Evolutionary conservation across 2,113 vertebrate genomes (phyloP).

Genomic region (Felis catus): F.catus_Fca126_mat1.0 CM031420.1:60724001-60724500

Average conservation of each 20-base stretch:
- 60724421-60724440: background rate
- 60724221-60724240: background rate
- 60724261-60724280: background rate
- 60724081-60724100: constrained; percentile 6
- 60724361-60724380: background rate
- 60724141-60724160: constrained; percentile 59
- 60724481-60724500: background rate
- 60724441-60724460: constrained; percentile 10
- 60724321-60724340: background rate
- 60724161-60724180: background rate
- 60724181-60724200: constrained; percentile 2
- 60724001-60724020: constrained; percentile 5
- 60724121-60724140: constrained; percentile 51
- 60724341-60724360: background rate
- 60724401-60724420: background rate
- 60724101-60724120: background rate
- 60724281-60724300: constrained; percentile 3
- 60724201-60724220: constrained; percentile 47
- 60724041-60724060: constrained; percentile 26
- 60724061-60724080: background rate
- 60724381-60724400: background rate
- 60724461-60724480: background rate
- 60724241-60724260: background rate
- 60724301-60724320: background rate
- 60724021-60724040: constrained; percentile 38